Conservation (phyloP, 2,888 invertebrate species). For the Lamproptera curius region DNA sequence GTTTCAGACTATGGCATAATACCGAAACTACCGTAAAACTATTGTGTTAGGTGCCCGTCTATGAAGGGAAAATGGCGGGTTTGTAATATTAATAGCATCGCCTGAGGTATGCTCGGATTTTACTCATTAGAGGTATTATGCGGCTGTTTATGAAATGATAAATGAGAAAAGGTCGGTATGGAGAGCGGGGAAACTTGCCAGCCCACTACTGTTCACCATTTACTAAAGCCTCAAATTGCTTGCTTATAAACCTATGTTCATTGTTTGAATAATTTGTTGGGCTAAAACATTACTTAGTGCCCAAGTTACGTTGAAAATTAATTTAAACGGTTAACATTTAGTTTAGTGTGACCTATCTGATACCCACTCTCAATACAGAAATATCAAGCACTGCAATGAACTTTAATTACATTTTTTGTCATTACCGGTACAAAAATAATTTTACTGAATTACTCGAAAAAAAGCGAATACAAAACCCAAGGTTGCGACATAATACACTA, state of each 20-base stretch:
- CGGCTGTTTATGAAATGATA: slow-evolving; percentile 70
- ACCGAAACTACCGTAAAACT: slow-evolving; percentile 36
- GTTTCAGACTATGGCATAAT: slow-evolving; percentile 24
- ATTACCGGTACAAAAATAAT: no score
- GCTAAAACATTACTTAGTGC: no score
- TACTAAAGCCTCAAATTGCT: slow-evolving; percentile 48
- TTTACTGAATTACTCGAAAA: no score
- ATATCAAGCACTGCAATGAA: no score
- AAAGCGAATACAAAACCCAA: no score
- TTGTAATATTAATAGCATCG: slow-evolving; percentile 70
- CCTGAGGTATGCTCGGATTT: slow-evolving; percentile 73
- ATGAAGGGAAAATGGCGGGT: slow-evolving; percentile 47
- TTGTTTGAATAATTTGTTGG: background rate
- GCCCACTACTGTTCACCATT: slow-evolving; percentile 53
- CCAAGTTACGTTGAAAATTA: no score
- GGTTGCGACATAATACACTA: no score
- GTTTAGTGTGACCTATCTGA: no score
- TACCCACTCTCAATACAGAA: no score
- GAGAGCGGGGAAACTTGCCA: slow-evolving; percentile 49
- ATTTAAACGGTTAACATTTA: no score
- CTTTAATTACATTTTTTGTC: no score
- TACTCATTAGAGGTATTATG: slow-evolving; percentile 75
- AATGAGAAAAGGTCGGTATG: slow-evolving; percentile 59
- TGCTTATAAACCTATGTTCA: slow-evolving; percentile 26
- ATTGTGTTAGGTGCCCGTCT: slow-evolving; percentile 35